Evolutionary conservation across 2,113 vertebrate genomes (phyloP).

Genomic region (Typhlomys cinereus): DNA sequence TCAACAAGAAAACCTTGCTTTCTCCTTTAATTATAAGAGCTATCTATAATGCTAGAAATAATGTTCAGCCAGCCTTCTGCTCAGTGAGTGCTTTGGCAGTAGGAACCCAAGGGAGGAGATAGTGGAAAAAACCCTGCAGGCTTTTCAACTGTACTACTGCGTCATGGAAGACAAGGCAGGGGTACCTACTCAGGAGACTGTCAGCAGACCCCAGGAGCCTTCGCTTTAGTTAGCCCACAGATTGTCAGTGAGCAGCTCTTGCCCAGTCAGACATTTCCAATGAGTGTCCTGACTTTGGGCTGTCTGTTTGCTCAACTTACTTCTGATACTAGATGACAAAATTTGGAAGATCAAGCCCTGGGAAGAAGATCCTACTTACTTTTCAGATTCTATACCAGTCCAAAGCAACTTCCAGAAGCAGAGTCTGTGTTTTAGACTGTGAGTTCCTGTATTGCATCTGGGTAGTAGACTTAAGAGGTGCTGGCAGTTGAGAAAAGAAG

Average conservation of each 20-base stretch:
- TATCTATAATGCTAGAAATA: conserved; percentile 11
- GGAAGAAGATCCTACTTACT: not conserved
- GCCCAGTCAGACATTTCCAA: not conserved
- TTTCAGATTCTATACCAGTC: not conserved
- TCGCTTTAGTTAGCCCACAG: not conserved
- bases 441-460: not conserved
- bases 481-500: not conserved
- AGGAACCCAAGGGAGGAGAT: conserved; percentile 65
- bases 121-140: conserved; percentile 80
- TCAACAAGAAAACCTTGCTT: conserved; percentile 26
- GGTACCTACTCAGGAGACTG: not conserved
- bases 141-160: conserved; percentile 56
- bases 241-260: conserved; percentile 38
- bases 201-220: conserved; percentile 56
- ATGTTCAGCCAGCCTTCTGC: conserved; percentile 34
- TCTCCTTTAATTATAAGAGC: conserved; percentile 53
- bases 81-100: conserved; percentile 70
- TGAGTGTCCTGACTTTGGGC: conserved; percentile 44
- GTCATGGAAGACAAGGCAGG: conserved; percentile 74
- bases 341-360: not conserved
- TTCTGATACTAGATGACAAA: conserved; percentile 17
- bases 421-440: not conserved
- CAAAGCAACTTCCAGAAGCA: not conserved
- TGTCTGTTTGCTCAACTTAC: conserved; percentile 19
- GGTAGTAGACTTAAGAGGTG: not conserved